A percentile compares a stretch with the other conserved stretches of the same genome.
These are phyloP conservation scores for Neoaliturus tenellus DNA, from an alignment of 2,888 invertebrate species.

Conservation along the genomic window DNA sequence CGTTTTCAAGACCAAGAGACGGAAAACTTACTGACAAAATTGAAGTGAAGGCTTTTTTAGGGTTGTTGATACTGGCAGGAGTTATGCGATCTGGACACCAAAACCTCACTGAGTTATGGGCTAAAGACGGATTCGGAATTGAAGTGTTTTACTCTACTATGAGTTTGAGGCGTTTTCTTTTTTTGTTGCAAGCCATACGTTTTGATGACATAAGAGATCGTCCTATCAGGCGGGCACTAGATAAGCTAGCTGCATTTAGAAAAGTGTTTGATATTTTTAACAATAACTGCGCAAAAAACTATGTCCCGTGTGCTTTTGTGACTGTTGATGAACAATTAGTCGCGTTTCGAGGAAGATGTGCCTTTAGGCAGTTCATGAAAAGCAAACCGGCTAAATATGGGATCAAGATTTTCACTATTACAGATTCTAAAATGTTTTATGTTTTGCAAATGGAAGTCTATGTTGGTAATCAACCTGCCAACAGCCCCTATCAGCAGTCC, in stretches of 20 bases:
- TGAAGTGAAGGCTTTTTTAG: conserved; percentile 44
- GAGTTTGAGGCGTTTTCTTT: conserved; percentile 17
- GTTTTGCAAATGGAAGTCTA: conserved; percentile 47
- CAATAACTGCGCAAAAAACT: conserved; percentile 37
- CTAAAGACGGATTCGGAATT: conserved; percentile 21
- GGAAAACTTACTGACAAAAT: conserved; percentile 20
- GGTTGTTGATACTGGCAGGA: conserved; percentile 39
- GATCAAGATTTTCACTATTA: conserved; percentile 44
- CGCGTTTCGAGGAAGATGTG: conserved; percentile 46
- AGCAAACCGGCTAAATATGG: conserved; percentile 54
- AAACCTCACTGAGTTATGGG: conserved; percentile 44
- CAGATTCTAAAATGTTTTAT: conserved; percentile 49
- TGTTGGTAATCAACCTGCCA: neutral
- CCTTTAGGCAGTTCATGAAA: conserved; percentile 45
- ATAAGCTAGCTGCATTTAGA: conserved; percentile 42
- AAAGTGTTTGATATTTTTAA: conserved; percentile 48
- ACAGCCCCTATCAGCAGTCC: neutral
- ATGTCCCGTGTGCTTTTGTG: neutral
- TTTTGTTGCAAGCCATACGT: conserved; percentile 37
- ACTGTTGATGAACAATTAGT: conserved; percentile 52
- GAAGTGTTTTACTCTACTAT: conserved; percentile 48
- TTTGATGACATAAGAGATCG: conserved; percentile 44
- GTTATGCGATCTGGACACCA: conserved; percentile 28
- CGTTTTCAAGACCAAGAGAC: conserved; percentile 14
- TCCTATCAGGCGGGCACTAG: neutral